A percentile compares a stretch with the other conserved stretches of the same genome.
Evolutionary conservation across 1,140 invertebrate genomes (phyloP).

Genomic region (Glossosoma conforme): DNA sequence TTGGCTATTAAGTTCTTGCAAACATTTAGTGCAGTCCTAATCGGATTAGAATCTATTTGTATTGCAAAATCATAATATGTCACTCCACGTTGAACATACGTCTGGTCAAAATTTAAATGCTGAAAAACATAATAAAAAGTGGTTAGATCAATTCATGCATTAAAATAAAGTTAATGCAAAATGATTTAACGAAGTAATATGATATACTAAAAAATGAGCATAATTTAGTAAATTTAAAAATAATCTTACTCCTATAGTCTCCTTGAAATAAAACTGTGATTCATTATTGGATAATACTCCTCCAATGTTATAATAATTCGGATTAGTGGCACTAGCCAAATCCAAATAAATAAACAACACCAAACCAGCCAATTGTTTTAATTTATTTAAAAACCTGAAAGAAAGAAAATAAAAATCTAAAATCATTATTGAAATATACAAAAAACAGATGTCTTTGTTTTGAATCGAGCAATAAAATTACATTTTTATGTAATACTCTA

Average conservation of each 20-base stretch:
- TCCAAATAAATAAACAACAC: background rate
- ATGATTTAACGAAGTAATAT: background rate
- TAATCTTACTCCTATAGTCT: constrained; percentile 70
- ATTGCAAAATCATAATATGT: constrained; percentile 83
- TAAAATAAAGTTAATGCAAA: constrained; percentile 7
- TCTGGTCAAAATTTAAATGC: constrained; percentile 76
- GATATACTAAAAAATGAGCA: constrained; percentile 2
- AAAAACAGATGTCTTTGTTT: too few species aligned
- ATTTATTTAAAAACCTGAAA: too few species aligned
- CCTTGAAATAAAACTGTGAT: constrained; percentile 70
- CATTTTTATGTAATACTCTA: too few species aligned
- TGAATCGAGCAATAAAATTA: too few species aligned
- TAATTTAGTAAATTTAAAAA: background rate
- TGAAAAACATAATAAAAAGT: constrained; percentile 47
- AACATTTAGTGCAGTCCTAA: constrained; percentile 87
- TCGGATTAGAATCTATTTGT: constrained; percentile 91
- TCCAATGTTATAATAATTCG: constrained; percentile 79
- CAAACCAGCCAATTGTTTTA: too few species aligned
- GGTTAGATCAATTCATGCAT: too few species aligned
- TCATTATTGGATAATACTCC: constrained; percentile 80
- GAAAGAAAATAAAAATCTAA: too few species aligned
- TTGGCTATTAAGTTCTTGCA: constrained; percentile 84
- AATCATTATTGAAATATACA: too few species aligned
- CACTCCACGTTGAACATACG: constrained; percentile 73
- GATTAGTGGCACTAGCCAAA: constrained; percentile 47